These are phyloP conservation scores for Engystomops pustulosus DNA, from an alignment of 2,113 vertebrate genomes.

Conservation along the genomic window DNA sequence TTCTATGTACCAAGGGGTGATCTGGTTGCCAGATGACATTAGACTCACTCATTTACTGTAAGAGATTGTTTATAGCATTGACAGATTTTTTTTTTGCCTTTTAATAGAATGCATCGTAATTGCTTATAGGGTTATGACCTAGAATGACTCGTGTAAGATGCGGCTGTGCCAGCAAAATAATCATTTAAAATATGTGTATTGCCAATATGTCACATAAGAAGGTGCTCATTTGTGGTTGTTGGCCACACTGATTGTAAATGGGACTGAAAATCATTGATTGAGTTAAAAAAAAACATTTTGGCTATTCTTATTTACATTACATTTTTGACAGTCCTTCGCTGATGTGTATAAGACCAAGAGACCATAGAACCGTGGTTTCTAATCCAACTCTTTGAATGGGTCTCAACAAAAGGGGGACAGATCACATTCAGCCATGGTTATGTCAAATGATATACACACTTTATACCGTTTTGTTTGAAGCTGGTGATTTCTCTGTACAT, in stretches of 20 bases:
- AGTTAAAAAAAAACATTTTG: neutral
- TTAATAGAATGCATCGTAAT: neutral
- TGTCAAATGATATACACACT: no score
- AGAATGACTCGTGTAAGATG: neutral
- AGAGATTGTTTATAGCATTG: conserved; percentile 5
- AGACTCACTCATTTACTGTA: conserved; percentile 2
- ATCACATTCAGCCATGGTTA: no score
- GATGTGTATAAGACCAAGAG: neutral
- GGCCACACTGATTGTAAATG: neutral
- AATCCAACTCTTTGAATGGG: no score
- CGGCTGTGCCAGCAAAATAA: neutral
- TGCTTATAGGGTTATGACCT: neutral
- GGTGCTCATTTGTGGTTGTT: neutral
- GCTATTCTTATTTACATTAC: neutral
- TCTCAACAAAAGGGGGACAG: no score
- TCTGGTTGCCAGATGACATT: conserved; percentile 21
- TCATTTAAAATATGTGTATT: neutral
- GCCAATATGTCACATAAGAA: conserved; percentile 7
- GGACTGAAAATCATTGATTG: neutral
- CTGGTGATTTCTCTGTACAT: no score
- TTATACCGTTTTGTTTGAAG: no score
- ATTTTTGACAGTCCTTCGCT: neutral
- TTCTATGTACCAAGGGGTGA: neutral
- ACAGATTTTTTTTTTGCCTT: conserved; percentile 11
- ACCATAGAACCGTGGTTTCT: no score